Percentiles rank a stretch among this genome's conserved stretches.
Conservation (phyloP, 2,888 invertebrate species). For the Bruchidius siliquastri region DNA sequence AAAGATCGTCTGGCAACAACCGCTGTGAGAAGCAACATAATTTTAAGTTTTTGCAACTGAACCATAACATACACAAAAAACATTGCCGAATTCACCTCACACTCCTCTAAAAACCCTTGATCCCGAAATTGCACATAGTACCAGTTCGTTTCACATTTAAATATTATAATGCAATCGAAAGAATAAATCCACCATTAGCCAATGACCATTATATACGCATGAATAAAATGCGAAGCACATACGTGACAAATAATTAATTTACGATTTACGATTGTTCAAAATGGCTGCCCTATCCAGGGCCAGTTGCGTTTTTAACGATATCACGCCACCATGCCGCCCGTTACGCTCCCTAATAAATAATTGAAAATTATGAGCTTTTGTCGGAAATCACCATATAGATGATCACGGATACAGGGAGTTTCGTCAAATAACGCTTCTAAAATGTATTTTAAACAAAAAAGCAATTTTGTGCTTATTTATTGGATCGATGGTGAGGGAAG, state of each 20-base stretch:
- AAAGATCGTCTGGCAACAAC: no score
- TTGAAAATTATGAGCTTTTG: conserved; percentile 17
- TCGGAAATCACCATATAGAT: conserved; percentile 12
- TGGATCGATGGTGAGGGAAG: no score
- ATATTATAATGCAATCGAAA: background rate
- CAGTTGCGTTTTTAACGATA: conserved; percentile 1
- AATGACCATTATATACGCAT: conserved; percentile 1
- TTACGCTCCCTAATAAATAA: conserved; percentile 12
- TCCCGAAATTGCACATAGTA: no score
- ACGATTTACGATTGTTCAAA: conserved; percentile 8
- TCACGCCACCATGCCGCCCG: conserved; percentile 9
- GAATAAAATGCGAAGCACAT: conserved; percentile 6
- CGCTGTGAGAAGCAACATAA: no score
- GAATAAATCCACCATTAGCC: background rate
- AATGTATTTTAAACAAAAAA: no score
- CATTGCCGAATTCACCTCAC: no score
- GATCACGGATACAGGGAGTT: background rate
- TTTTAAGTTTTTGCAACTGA: no score
- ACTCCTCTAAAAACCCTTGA: no score
- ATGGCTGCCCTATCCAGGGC: background rate
- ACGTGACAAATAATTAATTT: conserved; percentile 10
- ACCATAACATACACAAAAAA: no score
- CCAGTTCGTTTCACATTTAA: background rate
- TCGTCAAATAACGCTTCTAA: no score
- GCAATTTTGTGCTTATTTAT: no score